phyloP scores from a whole-genome alignment of 2,113 vertebrate genomes.

The Vidua chalybeata region DNA sequence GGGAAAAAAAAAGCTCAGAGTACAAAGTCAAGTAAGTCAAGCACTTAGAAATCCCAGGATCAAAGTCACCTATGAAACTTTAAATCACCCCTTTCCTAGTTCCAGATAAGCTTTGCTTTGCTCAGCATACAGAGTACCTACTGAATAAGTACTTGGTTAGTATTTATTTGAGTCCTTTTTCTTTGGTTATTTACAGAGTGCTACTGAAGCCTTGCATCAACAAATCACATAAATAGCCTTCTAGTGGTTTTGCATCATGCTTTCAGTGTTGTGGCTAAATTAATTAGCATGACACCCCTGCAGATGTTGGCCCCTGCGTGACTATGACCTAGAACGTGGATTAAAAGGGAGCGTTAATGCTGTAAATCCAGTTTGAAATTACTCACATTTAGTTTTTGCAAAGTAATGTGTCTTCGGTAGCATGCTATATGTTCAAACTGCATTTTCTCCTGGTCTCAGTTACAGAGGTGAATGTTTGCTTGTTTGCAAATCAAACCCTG shows the following conservation, averaged over 20 bases:
- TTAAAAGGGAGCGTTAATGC: neutral
- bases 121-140: neutral
- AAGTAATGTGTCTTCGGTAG: neutral
- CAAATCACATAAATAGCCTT: neutral
- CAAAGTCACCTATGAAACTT: slow-evolving; percentile 5
- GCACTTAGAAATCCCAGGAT: neutral
- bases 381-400: neutral
- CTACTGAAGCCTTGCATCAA: neutral
- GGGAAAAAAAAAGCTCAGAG: neutral
- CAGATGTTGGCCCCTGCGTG: neutral
- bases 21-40: slow-evolving; percentile 9
- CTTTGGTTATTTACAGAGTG: neutral
- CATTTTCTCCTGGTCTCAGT: neutral
- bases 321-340: neutral
- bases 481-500: neutral
- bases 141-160: neutral
- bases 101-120: neutral
- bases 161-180: neutral
- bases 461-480: neutral
- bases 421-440: neutral
- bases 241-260: neutral
- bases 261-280: neutral
- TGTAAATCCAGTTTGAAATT: neutral
- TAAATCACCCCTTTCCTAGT: neutral
- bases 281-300: neutral